Evolutionary conservation across 2,113 vertebrate species (phyloP), one percentile per base, ranked within the genome.

Genomic region (Erythrolamprus reginae): DNA sequence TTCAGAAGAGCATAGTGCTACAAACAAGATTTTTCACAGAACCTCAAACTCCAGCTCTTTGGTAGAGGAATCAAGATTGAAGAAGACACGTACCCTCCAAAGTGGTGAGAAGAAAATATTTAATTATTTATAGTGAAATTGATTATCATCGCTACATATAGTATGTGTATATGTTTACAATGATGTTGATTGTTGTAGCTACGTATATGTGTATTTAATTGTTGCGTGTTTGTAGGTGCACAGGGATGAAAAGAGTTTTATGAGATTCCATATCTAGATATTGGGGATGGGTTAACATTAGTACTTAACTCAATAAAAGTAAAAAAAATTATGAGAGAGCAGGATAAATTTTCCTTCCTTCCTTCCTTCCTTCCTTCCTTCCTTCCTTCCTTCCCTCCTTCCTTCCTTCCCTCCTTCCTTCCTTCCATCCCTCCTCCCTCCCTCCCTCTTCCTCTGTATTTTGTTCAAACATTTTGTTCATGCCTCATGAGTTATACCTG

Each of bases 241-340:
- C 28, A 65, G n/a, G 28, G 1, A 5, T n/a, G 10, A 65, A 5
- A 65, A 65, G 4, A 15, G 28, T 65, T n/a, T 65, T 65, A 65
- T n/a, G 58, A 65, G 15, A 38, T 6, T 70, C 15, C 65, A 70
- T 70, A 70, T 38, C 33, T 7, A 38, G 61, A 70, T 3, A 33
- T 77, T 77, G 33, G 33, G 38, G 17, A 42, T 21, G 19, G 17
- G 15, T 70, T 33, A 85, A 52, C 70, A 42, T 5, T 86, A 1
- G 0, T 0, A 0, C 3, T 23, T 2, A 2, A 70, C 0, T 0
- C 1, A 15, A 42, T 38, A n/a, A 12, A 9, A 24, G 6, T 88
- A 10, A 82, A 50, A 50, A 12, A 87, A 82, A 23, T 4, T 56
- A 42, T 87, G 17, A 38, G n/a, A 82, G 38, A 38, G 12, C 53